phyloP scores from a whole-genome alignment of 2,113 vertebrate species.

The Ochotona curzoniae region DNA sequence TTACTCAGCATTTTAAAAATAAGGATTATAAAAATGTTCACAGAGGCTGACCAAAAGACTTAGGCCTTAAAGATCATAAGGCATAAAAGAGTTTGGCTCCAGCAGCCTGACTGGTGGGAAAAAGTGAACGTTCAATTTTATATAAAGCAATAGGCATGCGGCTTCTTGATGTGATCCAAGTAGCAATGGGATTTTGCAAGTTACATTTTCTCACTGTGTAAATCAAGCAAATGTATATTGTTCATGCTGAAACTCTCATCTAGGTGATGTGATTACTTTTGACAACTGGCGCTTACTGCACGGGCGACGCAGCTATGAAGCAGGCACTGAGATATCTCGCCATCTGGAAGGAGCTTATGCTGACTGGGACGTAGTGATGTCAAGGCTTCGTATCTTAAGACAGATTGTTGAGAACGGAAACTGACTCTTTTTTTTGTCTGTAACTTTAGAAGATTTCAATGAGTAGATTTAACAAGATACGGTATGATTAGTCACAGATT shows the following conservation, averaged over 20 bases:
- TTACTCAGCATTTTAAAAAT: neutral
- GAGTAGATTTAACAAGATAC: neutral
- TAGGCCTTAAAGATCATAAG: neutral
- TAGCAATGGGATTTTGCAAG: neutral
- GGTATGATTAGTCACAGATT: neutral
- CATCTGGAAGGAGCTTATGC: slow-evolving; percentile 96
- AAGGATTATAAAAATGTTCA: neutral
- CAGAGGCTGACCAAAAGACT: neutral
- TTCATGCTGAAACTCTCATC: neutral
- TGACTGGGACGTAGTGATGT: slow-evolving; percentile 97
- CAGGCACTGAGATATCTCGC: slow-evolving; percentile 79
- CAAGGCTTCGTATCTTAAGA: slow-evolving; percentile 90
- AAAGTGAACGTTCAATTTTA: accelerated
- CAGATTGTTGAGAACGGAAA: slow-evolving; percentile 75
- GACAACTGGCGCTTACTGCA: slow-evolving; percentile 97
- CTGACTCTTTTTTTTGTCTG: slow-evolving; percentile 38
- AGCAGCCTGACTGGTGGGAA: neutral
- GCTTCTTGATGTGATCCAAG: neutral
- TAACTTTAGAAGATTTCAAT: neutral
- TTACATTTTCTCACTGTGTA: neutral
- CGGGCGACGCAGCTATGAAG: slow-evolving; percentile 87
- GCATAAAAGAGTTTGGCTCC: neutral
- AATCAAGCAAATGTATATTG: neutral
- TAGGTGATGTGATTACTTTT: slow-evolving; percentile 95
- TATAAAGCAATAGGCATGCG: neutral